phyloP scores from a whole-genome alignment of 2,797 vertebrate genomes.

The Uromys caudimaculatus region DNA sequence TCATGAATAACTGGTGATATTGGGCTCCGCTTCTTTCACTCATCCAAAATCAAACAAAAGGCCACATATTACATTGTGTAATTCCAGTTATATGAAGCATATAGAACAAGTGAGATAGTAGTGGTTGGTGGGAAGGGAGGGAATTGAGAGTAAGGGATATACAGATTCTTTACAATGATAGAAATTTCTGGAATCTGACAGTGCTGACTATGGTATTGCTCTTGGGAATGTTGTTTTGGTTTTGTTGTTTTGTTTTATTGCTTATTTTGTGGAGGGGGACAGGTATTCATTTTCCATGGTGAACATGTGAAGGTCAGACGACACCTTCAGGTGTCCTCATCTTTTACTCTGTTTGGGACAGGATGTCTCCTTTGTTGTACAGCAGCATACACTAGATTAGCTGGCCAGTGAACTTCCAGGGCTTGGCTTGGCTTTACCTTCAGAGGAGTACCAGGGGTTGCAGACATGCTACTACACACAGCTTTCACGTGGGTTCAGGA shows the following conservation, averaged over 20 bases:
- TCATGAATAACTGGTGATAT: neutral
- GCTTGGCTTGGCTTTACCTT: neutral
- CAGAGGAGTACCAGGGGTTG: neutral
- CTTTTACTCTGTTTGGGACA: neutral
- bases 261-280: neutral
- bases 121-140: neutral
- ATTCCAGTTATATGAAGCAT: neutral
- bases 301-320: neutral
- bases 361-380: neutral
- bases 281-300: neutral
- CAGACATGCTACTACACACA: neutral
- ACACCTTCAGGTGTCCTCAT: neutral
- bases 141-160: neutral
- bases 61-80: neutral
- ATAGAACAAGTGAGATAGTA: neutral
- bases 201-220: neutral
- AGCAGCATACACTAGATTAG: neutral
- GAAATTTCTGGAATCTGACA: slow-evolving; percentile 45
- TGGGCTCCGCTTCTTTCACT: neutral
- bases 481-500: neutral
- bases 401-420: neutral
- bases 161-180: neutral
- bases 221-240: neutral
- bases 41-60: slow-evolving; percentile 21
- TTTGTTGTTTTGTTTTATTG: neutral